Evolutionary conservation across 2,797 vertebrate genomes (phyloP).

Genomic region (Trachurus trachurus): DNA sequence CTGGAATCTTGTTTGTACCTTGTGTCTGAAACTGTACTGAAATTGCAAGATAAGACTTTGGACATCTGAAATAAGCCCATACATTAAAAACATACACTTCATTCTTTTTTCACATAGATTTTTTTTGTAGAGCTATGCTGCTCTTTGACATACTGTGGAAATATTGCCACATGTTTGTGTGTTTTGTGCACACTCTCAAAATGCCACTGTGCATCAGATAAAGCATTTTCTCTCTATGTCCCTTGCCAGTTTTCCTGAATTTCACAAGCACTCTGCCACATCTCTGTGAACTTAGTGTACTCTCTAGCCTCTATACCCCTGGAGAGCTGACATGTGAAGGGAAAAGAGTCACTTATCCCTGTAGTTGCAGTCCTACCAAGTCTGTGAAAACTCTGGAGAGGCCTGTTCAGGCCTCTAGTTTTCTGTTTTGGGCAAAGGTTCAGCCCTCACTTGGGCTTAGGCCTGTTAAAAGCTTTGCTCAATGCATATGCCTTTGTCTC

Average conservation of each 20-base stretch:
- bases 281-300: constrained; percentile 59
- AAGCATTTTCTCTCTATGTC: constrained; percentile 28
- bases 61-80: not conserved
- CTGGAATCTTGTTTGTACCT: not conserved
- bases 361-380: constrained; percentile 43
- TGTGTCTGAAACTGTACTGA: not conserved
- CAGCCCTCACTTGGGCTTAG: constrained; percentile 38
- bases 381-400: constrained; percentile 35
- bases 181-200: constrained; percentile 36
- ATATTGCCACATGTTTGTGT: constrained; percentile 17
- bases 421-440: constrained; percentile 69
- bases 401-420: constrained; percentile 39
- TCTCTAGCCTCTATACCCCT: constrained; percentile 44
- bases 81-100: not conserved
- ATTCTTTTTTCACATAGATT: constrained; percentile 15
- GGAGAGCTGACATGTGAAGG: constrained; percentile 66
- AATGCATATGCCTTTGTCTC: constrained; percentile 72
- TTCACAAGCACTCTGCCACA: constrained; percentile 68
- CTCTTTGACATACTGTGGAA: constrained; percentile 31
- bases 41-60: not conserved
- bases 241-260: constrained; percentile 48
- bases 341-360: constrained; percentile 49
- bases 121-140: not conserved
- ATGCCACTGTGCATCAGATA: constrained; percentile 43
- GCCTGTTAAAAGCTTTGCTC: constrained; percentile 74